Conservation (phyloP, 2,797 vertebrate species). For the Gorsachius magnificus region DNA sequence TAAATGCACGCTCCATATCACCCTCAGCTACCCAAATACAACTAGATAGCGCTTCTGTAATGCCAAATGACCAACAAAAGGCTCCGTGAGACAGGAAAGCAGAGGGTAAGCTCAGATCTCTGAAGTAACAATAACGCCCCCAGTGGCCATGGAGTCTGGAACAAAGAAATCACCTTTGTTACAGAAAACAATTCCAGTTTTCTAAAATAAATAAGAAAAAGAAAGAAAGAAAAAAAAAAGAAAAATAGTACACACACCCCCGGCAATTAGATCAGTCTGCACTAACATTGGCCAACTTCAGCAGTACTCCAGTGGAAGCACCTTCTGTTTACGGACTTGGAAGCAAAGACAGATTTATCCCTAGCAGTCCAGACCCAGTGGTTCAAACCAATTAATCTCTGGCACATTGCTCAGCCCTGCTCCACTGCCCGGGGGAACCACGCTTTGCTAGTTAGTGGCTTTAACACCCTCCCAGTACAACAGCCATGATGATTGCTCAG, state of each 20-base stretch:
- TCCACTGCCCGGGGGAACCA: rapidly evolving
- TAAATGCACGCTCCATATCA: not conserved
- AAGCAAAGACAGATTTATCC: not conserved
- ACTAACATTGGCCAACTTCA: not conserved
- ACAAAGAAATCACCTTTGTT: not conserved
- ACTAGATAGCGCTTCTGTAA: not conserved
- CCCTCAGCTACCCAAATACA: not conserved
- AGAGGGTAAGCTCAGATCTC: not conserved
- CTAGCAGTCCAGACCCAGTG: not conserved
- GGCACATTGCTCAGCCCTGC: not conserved
- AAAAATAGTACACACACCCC: not conserved
- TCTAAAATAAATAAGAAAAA: not conserved
- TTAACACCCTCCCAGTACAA: not conserved
- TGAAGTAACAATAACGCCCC: not conserved
- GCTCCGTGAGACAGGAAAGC: not conserved
- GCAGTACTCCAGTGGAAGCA: not conserved
- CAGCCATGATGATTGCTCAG: rapidly evolving
- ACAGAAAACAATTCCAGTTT: not conserved
- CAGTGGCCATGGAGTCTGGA: not conserved
- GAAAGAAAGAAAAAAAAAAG: not conserved
- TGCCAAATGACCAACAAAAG: not conserved
- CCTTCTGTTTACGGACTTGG: not conserved
- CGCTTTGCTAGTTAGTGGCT: not conserved
- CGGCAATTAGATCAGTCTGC: not conserved
- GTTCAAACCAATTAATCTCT: not conserved